A percentile compares a stretch with the other conserved stretches of the same genome.
Conservation (phyloP, 2,888 invertebrate genomes). For the Drosophila anomalata region DNA sequence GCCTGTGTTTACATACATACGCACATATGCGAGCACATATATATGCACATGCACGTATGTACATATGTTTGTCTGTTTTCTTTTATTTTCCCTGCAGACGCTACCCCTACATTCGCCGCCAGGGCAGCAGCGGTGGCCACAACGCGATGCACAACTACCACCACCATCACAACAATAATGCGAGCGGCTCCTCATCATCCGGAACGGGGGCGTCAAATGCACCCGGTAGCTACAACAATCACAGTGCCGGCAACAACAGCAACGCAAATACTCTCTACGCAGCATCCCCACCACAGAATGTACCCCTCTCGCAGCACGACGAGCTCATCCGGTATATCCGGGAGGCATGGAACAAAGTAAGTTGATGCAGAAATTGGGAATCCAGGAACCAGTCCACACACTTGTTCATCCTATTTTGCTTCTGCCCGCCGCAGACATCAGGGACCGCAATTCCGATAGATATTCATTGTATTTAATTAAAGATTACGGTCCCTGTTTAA, state of each 20-base stretch:
- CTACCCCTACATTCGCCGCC: slow-evolving; percentile 82
- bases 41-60: slow-evolving; percentile 6
- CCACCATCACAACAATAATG: slow-evolving; percentile 75
- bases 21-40: slow-evolving; percentile 19
- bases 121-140: slow-evolving; percentile 68
- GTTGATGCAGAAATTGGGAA: slow-evolving; percentile 11
- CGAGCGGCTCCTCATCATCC: slow-evolving; percentile 60
- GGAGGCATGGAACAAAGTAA: slow-evolving; percentile 90
- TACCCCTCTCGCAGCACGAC: slow-evolving; percentile 86
- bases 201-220: slow-evolving; percentile 46
- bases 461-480: too few relatives aligned
- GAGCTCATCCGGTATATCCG: slow-evolving; percentile 92
- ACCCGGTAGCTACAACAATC: slow-evolving; percentile 66
- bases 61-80: slow-evolving; percentile 13
- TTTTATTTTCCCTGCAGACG: slow-evolving; percentile 61
- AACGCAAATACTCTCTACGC: slow-evolving; percentile 49
- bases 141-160: slow-evolving; percentile 67
- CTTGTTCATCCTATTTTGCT: background rate
- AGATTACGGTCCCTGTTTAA: slow-evolving; percentile 9
- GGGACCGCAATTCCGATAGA: background rate
- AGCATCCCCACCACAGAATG: slow-evolving; percentile 46
- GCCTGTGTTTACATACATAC: slow-evolving; percentile 40
- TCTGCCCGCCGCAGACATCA: slow-evolving; percentile 15
- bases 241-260: slow-evolving; percentile 63
- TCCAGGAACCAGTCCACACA: background rate